Evolutionary conservation across 2,113 vertebrate species (phyloP).

Genomic region (Colinus virginianus): DNA sequence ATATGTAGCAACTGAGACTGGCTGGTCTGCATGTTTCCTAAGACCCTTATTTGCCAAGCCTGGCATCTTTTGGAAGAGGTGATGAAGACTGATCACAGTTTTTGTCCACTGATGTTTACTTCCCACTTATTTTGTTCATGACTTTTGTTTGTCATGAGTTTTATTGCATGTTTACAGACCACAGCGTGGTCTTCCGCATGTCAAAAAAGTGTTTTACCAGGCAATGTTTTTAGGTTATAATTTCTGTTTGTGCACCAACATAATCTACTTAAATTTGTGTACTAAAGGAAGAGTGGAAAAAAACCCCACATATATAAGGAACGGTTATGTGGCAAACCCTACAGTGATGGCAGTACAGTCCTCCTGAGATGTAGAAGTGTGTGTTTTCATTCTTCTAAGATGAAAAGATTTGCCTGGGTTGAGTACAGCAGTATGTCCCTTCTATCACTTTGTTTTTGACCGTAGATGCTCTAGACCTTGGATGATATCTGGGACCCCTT

Average conservation of each 20-base stretch:
- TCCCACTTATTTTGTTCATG: not conserved
- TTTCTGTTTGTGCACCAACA: not conserved
- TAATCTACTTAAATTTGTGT: not conserved
- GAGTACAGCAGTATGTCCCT: too few relatives aligned
- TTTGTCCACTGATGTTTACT: not conserved
- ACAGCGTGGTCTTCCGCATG: rapidly evolving
- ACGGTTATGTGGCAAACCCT: not conserved
- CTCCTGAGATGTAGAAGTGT: rapidly evolving
- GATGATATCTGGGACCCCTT: rapidly evolving
- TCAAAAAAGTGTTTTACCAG: not conserved
- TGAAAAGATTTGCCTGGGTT: rapidly evolving
- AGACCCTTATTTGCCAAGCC: not conserved
- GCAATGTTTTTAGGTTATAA: not conserved
- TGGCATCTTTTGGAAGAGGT: not conserved
- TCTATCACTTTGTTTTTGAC: not conserved
- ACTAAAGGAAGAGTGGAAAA: not conserved
- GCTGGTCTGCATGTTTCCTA: not conserved
- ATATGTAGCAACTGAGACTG: not conserved
- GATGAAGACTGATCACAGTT: not conserved
- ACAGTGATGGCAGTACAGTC: too few relatives aligned
- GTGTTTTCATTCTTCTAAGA: not conserved
- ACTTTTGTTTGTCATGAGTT: not conserved
- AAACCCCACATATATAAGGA: not conserved
- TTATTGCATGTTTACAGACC: rapidly evolving
- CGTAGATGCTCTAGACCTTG: not conserved